phyloP scores from a whole-genome alignment of 2,888 invertebrate genomes.

The Drosophila prostipennis region DNA sequence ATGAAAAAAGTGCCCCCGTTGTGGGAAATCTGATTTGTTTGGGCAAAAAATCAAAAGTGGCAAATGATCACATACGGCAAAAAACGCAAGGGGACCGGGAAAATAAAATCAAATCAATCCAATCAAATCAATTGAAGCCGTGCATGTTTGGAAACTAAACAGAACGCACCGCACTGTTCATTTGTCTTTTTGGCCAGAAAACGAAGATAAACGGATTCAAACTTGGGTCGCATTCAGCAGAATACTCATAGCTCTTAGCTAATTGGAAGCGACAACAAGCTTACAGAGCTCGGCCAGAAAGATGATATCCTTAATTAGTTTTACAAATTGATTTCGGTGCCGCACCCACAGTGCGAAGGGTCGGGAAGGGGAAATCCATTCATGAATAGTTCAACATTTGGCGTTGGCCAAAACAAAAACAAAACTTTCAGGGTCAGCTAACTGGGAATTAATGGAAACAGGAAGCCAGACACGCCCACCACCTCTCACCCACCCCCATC shows the following conservation, averaged over 20 bases:
- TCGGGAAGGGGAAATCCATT: conserved; percentile 23
- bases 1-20: conserved; percentile 19
- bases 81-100: conserved; percentile 2
- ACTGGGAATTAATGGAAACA: conserved; percentile 30
- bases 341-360: conserved; percentile 11
- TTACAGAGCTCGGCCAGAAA: conserved; percentile 13
- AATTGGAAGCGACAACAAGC: conserved; percentile 39
- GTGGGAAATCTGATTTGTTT: conserved; percentile 51
- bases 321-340: conserved; percentile 53
- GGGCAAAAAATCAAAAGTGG: conserved; percentile 53
- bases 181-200: conserved; percentile 2
- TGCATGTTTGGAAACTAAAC: conserved; percentile 51
- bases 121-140: conserved; percentile 62
- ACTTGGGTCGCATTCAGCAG: conserved; percentile 2
- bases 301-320: conserved; percentile 63
- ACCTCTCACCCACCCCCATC: not conserved
- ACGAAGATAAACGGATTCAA: not conserved
- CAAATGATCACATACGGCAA: conserved; percentile 43
- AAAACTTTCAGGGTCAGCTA: conserved; percentile 40
- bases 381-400: conserved; percentile 50
- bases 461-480: conserved; percentile 22
- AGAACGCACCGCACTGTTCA: conserved; percentile 7
- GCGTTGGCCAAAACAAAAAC: conserved; percentile 23
- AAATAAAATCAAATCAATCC: conserved; percentile 60
- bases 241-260: conserved; percentile 43